These are phyloP conservation scores for Natator depressus DNA, from an alignment of 2,113 vertebrate species.

Conservation along the genomic window DNA sequence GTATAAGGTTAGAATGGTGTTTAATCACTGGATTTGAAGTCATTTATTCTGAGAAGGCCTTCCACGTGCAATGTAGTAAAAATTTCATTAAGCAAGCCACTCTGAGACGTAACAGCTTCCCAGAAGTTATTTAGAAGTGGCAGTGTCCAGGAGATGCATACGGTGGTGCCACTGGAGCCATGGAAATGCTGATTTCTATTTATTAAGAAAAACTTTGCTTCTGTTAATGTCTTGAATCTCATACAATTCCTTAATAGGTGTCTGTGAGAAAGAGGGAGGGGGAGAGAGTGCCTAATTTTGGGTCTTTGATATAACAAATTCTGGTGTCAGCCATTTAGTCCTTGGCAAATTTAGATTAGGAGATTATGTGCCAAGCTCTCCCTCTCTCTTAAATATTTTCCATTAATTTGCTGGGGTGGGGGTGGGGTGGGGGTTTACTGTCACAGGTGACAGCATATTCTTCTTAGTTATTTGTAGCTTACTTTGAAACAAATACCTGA, in stretches of 20 bases:
- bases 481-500: background rate
- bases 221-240: background rate
- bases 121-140: background rate
- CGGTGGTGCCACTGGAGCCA: background rate
- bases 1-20: background rate
- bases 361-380: accelerated
- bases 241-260: background rate
- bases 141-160: background rate
- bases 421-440: background rate
- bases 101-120: background rate
- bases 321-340: background rate
- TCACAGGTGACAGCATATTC: background rate
- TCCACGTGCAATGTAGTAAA: background rate
- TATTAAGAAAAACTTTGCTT: background rate
- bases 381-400: background rate
- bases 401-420: background rate
- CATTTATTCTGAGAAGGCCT: background rate
- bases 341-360: background rate
- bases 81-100: background rate
- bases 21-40: background rate
- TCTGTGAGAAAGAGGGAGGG: too few relatives aligned
- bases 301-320: background rate
- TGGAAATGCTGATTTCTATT: background rate
- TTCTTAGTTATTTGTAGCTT: background rate
- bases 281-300: background rate